Evolutionary conservation across 2,113 vertebrate species (phyloP).

Genomic region (Alouatta palliata): DNA sequence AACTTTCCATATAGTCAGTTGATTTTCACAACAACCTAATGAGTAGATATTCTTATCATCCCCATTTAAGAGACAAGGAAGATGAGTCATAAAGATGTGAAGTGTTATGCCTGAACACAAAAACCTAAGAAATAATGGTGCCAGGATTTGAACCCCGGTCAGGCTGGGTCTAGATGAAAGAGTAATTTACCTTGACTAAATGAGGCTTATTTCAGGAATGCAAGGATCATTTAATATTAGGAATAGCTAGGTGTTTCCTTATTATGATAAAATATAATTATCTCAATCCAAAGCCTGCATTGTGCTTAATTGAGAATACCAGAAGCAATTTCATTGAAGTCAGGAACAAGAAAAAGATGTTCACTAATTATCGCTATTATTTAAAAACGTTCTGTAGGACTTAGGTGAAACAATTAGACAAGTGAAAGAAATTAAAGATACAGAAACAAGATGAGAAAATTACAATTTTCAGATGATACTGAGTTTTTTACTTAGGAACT

Average conservation of each 20-base stretch:
- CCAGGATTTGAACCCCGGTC: constrained; percentile 23
- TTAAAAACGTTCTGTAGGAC: constrained; percentile 53
- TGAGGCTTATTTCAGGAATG: constrained; percentile 51
- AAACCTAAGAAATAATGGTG: not conserved
- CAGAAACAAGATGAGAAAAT: constrained; percentile 18
- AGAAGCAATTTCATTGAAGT: constrained; percentile 56
- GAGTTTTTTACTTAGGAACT: constrained; percentile 10
- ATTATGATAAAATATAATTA: constrained; percentile 65
- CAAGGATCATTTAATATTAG: constrained; percentile 63
- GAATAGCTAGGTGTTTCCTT: constrained; percentile 62
- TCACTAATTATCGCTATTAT: constrained; percentile 28
- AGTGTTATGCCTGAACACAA: not conserved
- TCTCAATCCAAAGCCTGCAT: constrained; percentile 51
- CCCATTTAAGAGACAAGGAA: constrained; percentile 9
- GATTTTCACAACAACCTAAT: not conserved
- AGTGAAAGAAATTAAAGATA: constrained; percentile 44
- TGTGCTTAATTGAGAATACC: constrained; percentile 55
- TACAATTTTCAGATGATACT: not conserved
- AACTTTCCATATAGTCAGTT: not conserved
- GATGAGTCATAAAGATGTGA: not conserved
- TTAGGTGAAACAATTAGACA: constrained; percentile 57
- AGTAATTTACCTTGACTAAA: constrained; percentile 54
- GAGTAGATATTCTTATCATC: not conserved
- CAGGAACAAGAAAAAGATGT: constrained; percentile 60
- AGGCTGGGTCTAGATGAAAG: not conserved